Evolutionary conservation across 2,888 invertebrate genomes (phyloP), one percentile per base, ranked within the genome.

Genomic region (Drosophila diplacantha): DNA sequence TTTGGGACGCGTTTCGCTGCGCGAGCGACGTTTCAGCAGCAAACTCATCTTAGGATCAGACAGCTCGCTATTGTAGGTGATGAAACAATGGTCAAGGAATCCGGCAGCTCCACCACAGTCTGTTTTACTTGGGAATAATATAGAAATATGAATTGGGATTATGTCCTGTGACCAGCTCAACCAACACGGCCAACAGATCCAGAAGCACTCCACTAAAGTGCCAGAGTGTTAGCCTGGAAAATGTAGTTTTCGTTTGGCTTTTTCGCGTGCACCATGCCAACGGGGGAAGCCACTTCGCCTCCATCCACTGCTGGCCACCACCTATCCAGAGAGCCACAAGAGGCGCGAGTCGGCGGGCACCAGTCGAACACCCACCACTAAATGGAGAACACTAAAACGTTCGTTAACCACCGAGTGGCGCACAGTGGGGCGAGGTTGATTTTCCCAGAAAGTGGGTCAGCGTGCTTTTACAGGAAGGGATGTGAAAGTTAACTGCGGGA

Each of bases 191-290:
- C 60, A 67, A 58, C 47, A 51, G 67, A 39, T 47, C 24, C 29
- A 29, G 32, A 29, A 44, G 49, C 49, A 62, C 53, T 58, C 47
- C 43, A 35, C 39, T 35, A 64, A 61, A 51, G 51, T 59, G 37
- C 35, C 32, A 12, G 32, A n/a, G 37, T 50, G 46, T 59, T 38
- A 5, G 46, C 35, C 47, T 53, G 66, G 60, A 66, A 67, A 68
- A 67, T 71, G 71, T 75, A 74, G 74, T 81, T 84, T 85, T 82
- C 77, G 86, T 86, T 86, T 86, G 82, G 85, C 71, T 79, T 69
- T 73, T 59, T 59, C 58, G 58, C 73, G 79, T 82, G 83, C 84
- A 83, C 86, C 86, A 86, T 86, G 87, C 86, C 86, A 86, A 86
- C 86, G 49, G 59, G 24, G 54, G 32, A 7, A 22, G 22, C 41